These are phyloP conservation scores for Apamea crenata DNA, from an alignment of 2,888 invertebrate genomes.

Conservation along the genomic window DNA sequence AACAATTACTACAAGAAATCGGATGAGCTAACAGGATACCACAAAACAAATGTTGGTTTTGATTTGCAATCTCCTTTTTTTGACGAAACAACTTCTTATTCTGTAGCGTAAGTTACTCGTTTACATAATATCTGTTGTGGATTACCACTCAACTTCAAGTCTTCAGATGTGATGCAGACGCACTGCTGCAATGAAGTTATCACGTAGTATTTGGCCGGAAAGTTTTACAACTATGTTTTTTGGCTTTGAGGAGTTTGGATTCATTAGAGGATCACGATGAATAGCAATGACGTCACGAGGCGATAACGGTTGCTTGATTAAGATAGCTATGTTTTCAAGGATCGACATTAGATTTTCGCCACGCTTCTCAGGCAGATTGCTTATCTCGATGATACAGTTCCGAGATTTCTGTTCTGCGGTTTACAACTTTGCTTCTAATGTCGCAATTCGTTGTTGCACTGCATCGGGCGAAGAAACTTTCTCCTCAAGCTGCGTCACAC, in stretches of 20 bases:
- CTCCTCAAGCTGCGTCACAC: background rate
- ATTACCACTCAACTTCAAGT: background rate
- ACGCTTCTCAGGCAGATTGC: background rate
- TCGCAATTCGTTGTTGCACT: too few species aligned
- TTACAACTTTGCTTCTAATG: too few species aligned
- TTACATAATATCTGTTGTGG: background rate
- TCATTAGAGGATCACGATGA: background rate
- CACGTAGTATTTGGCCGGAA: background rate
- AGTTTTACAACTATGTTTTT: background rate
- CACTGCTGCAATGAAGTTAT: constrained; percentile 5
- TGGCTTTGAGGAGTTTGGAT: background rate
- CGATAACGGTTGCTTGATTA: background rate
- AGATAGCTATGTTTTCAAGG: background rate
- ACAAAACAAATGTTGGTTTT: background rate
- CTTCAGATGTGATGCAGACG: constrained; percentile 1
- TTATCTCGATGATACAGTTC: background rate
- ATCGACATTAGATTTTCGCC: background rate
- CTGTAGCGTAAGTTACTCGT: background rate
- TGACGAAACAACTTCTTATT: constrained; percentile 4
- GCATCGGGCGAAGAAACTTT: background rate
- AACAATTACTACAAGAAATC: too few species aligned
- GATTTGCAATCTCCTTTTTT: background rate
- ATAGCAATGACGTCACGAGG: background rate
- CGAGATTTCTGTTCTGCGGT: background rate
- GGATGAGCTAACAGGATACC: too few species aligned